These are phyloP conservation scores for Cebus imitator DNA, from an alignment of 2,113 vertebrate species.

Conservation along the genomic window DNA sequence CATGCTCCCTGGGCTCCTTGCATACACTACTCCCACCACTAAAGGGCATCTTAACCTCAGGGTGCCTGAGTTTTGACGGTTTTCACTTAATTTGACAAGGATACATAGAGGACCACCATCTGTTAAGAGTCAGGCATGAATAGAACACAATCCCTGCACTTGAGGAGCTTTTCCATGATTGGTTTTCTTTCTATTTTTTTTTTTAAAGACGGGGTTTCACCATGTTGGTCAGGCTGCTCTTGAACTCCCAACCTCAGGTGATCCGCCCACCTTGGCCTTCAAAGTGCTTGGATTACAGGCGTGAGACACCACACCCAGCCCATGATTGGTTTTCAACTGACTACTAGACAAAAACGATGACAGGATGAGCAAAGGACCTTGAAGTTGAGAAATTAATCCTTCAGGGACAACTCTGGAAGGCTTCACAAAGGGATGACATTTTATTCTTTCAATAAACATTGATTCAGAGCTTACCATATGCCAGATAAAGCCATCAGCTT, in stretches of 20 bases:
- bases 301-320: no score
- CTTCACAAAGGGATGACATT: not conserved
- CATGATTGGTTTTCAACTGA: not conserved
- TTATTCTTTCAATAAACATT: not conserved
- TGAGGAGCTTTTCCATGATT: not conserved
- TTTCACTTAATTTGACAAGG: not conserved
- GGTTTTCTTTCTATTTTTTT: not conserved
- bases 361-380: not conserved
- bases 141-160: not conserved
- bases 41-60: not conserved
- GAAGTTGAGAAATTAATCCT: not conserved
- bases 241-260: no score
- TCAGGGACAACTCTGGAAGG: not conserved
- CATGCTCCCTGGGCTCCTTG: not conserved
- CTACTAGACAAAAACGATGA: not conserved
- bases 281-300: no score
- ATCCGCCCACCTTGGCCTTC: no score
- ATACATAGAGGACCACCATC: not conserved
- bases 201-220: no score
- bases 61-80: not conserved
- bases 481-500: not conserved
- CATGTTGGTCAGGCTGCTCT: no score
- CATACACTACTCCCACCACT: not conserved
- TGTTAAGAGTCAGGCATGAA: not conserved
- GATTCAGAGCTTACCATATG: not conserved